A percentile compares a stretch with the other conserved stretches of the same genome.
Conservation (phyloP, 2,888 invertebrate genomes). For the Pristionchus entomophagus region DNA sequence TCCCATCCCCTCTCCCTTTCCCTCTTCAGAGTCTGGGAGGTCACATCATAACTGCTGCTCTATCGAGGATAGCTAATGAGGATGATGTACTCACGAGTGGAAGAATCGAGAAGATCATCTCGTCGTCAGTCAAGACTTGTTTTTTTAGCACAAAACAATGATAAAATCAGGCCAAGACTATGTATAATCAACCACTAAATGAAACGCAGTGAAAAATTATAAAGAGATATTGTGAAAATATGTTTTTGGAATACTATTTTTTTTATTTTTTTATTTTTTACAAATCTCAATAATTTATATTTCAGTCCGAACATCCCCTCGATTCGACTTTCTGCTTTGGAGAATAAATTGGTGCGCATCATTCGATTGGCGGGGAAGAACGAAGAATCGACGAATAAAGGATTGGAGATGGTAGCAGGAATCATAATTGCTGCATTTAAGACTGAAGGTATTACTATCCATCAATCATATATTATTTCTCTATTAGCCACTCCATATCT, state of each 20-base stretch:
- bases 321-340: background rate
- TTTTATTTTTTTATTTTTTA: no score
- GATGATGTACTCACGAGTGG: conserved; percentile 9
- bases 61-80: background rate
- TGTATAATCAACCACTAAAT: no score
- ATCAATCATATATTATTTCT: background rate
- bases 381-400: background rate
- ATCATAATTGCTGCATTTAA: conserved; percentile 7
- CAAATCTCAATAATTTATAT: no score
- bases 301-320: background rate
- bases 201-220: no score
- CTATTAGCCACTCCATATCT: background rate
- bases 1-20: background rate
- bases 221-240: no score
- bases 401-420: background rate
- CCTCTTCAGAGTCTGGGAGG: background rate
- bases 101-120: conserved; percentile 6
- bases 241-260: no score
- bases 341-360: background rate
- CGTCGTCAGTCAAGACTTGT: background rate
- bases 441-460: background rate
- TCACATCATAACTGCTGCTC: background rate
- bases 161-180: no score
- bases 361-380: background rate
- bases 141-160: background rate